phyloP scores from a whole-genome alignment of 2,113 vertebrate genomes.

The Geococcyx californianus region DNA sequence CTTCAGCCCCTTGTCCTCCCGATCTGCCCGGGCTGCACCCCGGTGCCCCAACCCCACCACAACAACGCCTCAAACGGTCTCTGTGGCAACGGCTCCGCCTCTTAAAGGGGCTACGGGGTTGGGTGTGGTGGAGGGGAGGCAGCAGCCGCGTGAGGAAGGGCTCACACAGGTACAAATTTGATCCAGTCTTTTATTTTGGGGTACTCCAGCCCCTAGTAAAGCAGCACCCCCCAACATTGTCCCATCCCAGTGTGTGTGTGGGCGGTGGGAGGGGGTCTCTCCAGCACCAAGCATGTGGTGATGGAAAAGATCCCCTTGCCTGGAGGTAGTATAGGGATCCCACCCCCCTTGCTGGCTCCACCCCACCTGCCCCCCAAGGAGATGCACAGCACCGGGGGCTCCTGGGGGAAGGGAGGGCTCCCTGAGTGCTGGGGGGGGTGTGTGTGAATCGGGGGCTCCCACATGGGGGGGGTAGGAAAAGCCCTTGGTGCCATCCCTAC shows the following conservation, averaged over 20 bases:
- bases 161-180: neutral
- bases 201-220: neutral
- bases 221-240: neutral
- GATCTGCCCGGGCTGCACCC: neutral
- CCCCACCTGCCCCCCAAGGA: neutral
- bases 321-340: neutral
- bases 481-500: neutral
- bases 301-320: neutral
- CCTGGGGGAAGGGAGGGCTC: neutral
- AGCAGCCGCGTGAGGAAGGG: neutral
- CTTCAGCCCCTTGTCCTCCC: too few relatives aligned
- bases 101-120: neutral
- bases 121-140: rapidly evolving
- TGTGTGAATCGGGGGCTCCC: neutral
- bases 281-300: neutral
- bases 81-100: neutral
- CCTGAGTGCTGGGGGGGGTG: neutral
- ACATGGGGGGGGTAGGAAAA: neutral
- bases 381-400: neutral
- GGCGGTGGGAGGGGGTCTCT: neutral
- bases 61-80: neutral
- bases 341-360: neutral
- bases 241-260: neutral
- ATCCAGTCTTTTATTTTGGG: neutral
- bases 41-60: too few relatives aligned